Conservation (phyloP, 2,888 invertebrate genomes). For the Lepidocyrtinus sp. region DNA sequence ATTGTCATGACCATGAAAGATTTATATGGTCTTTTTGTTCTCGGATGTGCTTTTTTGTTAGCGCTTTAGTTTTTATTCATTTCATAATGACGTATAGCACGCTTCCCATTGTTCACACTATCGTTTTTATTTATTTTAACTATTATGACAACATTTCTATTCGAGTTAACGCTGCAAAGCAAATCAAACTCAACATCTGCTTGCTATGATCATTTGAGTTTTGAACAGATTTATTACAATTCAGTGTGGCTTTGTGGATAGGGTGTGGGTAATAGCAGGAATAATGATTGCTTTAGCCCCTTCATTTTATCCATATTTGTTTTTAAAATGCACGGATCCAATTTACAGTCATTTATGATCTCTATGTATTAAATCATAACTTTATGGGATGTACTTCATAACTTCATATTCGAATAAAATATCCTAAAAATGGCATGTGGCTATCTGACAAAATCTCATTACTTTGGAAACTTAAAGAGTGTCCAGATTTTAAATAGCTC, state of each 20-base stretch:
- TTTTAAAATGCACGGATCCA: conserved; percentile 19
- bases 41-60: too few species aligned
- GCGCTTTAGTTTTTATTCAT: conserved; percentile 31
- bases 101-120: conserved; percentile 25
- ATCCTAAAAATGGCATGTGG: too few species aligned
- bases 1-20: not conserved
- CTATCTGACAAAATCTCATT: too few species aligned
- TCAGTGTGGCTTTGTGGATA: conserved; percentile 23
- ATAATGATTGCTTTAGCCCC: conserved; percentile 41
- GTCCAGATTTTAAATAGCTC: too few species aligned
- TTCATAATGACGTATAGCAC: conserved; percentile 30
- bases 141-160: not conserved
- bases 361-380: too few species aligned
- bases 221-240: too few species aligned
- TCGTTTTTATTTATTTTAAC: conserved; percentile 12
- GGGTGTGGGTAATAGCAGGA: conserved; percentile 15
- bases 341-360: not conserved
- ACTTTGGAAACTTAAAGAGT: too few species aligned
- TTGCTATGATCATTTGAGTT: conserved; percentile 16
- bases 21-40: conserved; percentile 33
- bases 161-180: too few species aligned
- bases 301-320: conserved; percentile 24
- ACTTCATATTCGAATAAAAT: too few species aligned
- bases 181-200: conserved; percentile 40
- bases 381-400: too few species aligned